Percentiles rank a stretch among this genome's conserved stretches.
These are phyloP conservation scores for Menura novaehollandiae DNA, from an alignment of 2,113 vertebrate species.

Conservation along the genomic window DNA sequence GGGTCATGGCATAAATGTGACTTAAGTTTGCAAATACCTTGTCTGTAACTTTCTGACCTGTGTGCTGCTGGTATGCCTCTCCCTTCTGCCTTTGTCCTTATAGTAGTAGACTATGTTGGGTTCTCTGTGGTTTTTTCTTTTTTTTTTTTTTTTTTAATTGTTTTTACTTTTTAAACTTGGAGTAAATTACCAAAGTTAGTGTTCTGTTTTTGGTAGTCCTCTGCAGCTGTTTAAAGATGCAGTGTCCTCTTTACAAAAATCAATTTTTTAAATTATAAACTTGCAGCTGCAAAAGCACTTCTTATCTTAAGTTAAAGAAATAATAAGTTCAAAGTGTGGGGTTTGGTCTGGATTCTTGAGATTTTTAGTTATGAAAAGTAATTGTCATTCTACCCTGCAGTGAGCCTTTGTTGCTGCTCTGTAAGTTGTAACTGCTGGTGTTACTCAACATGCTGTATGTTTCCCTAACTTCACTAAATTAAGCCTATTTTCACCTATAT, in stretches of 20 bases:
- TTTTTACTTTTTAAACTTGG: neutral
- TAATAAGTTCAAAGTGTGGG: neutral
- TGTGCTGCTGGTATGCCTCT: slow-evolving; percentile 56
- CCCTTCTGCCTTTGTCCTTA: slow-evolving; percentile 56
- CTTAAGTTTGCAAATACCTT: slow-evolving; percentile 59
- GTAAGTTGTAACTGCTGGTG: neutral
- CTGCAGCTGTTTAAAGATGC: slow-evolving; percentile 70
- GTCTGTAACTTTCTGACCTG: slow-evolving; percentile 52
- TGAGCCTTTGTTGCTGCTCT: neutral
- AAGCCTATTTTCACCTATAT: neutral
- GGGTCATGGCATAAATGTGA: neutral
- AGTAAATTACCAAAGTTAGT: slow-evolving; percentile 16
- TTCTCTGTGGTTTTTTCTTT: neutral
- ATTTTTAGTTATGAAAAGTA: neutral
- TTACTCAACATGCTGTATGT: neutral
- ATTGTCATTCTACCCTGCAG: neutral
- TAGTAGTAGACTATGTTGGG: slow-evolving; percentile 46
- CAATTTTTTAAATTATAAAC: neutral
- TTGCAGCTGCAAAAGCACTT: neutral
- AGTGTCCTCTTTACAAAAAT: neutral
- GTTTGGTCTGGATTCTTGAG: neutral
- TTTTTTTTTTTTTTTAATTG: neutral
- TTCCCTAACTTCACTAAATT: neutral
- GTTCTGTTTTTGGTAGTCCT: slow-evolving; percentile 44
- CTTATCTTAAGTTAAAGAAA: neutral